These are phyloP conservation scores for Lagorchestes hirsutus DNA, from an alignment of 2,797 vertebrate genomes.

Conservation along the genomic window DNA sequence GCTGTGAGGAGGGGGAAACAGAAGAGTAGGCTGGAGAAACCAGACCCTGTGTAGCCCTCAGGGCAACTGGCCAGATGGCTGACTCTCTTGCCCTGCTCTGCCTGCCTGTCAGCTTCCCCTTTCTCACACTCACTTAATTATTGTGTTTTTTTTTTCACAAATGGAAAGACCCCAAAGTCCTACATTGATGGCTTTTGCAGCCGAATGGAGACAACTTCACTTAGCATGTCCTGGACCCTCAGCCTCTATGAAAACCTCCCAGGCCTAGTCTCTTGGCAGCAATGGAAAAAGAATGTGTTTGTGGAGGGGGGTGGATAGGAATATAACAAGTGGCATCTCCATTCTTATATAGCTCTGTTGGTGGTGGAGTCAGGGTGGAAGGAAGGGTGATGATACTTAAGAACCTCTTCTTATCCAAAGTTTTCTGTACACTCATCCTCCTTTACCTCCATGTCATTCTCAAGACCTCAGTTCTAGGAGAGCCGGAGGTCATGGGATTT, in stretches of 20 bases:
- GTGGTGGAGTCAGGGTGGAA: background rate
- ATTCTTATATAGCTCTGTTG: background rate
- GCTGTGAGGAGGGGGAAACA: background rate
- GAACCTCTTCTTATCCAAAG: background rate
- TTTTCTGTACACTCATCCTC: background rate
- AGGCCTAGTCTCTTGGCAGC: background rate
- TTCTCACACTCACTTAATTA: conserved; percentile 48
- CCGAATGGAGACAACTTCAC: background rate
- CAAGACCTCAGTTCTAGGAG: background rate
- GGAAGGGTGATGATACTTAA: background rate
- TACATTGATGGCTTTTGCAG: conserved; percentile 26
- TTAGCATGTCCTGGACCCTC: background rate
- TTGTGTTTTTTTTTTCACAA: background rate
- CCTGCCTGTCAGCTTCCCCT: background rate
- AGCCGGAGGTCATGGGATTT: background rate
- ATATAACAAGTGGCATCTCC: background rate
- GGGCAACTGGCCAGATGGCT: conserved; percentile 53
- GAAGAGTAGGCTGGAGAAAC: background rate
- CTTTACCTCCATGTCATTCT: background rate
- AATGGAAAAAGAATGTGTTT: background rate
- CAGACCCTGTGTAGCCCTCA: background rate
- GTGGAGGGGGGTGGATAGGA: background rate
- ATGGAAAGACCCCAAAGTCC: background rate
- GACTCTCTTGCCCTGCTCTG: background rate
- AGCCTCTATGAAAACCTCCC: background rate